Base-by-base conservation (phyloP, 1,140 invertebrate species). In the Amphibalanus amphitrite region DNA sequence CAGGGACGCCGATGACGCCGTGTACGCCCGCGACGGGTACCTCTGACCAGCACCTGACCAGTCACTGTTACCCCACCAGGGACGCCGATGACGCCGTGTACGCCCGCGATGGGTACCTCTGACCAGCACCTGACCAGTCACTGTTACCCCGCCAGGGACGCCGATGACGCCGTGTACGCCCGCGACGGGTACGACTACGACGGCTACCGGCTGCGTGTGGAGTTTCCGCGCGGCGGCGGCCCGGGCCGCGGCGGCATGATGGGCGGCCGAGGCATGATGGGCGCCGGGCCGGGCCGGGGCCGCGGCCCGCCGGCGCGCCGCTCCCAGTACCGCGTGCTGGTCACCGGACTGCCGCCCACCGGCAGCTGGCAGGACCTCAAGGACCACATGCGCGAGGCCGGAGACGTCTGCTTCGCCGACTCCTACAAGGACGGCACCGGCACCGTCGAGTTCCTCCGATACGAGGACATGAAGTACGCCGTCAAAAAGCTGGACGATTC, bases 381-480 rank as follows among this genome's bases (percentile, higher is more conserved):
- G 80, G 97, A 99, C 83, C 85, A 87, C 76, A 99, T 99, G 96
- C 85, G 97, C 64, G 96, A 99, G 81, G 96, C 96, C 28, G 96
- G 97, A 25, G 96, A 99, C 83, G 96, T 99, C 3, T 97, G 95
- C 80, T 99, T 96, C 82, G 95, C 97, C 0, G 97, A 99, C 85
- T 93, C 96, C 30, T 98, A 93, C 82, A 98, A 98, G 81, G 96
- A 98, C 82, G 95, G 97, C 23, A 96, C 94, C 28, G 97, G 97
- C 3, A 94, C 98, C 6, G 95, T 98, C 0, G 97, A 99, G 81
- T 99, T 98, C 81, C 82, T 98, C 30, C 85, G 95, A 15, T 91
- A 94, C 77, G 96, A 98, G 79, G 96, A 98, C 79, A 98, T 98
- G 95, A 98, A 97, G 80, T 98, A 98, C 83, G 96, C 96, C 23